Conservation (phyloP, 2,888 invertebrate species). For the Dugesia japonica region DNA sequence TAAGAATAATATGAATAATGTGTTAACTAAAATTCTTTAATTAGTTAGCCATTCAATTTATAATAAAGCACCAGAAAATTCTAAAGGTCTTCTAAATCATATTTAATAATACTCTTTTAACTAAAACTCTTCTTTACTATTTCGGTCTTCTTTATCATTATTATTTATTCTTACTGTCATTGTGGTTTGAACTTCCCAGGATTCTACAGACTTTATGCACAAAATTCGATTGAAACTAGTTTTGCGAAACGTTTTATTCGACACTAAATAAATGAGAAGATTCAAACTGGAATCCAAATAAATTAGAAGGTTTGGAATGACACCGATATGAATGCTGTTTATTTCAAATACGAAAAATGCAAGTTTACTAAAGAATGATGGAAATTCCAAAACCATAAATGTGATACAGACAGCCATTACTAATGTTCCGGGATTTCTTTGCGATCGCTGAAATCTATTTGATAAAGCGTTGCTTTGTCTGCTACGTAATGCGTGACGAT, state of each 20-base stretch:
- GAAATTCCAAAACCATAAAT: constrained; percentile 20
- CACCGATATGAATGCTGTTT: constrained; percentile 13
- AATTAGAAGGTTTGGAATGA: background rate
- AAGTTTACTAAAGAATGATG: constrained; percentile 24
- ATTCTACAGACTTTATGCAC: background rate
- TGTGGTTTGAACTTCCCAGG: background rate
- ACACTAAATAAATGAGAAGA: constrained; percentile 6
- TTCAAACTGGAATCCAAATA: constrained; percentile 21
- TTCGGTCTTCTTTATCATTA: background rate
- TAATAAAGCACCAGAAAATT: no score
- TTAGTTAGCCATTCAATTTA: no score
- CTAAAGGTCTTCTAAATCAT: no score
- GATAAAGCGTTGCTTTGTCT: background rate
- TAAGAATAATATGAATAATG: no score
- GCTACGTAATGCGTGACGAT: background rate
- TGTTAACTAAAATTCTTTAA: no score
- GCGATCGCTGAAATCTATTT: background rate
- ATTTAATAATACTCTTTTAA: background rate
- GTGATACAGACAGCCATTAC: constrained; percentile 12
- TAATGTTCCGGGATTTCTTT: background rate
- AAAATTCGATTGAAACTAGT: background rate
- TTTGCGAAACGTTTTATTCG: constrained; percentile 23
- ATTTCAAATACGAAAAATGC: background rate
- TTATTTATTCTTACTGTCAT: background rate
- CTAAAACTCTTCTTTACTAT: background rate